A percentile compares a stretch with the other conserved stretches of the same genome.
Conservation (phyloP, 2,797 vertebrate genomes). For the Myiotriccus ornatus region DNA sequence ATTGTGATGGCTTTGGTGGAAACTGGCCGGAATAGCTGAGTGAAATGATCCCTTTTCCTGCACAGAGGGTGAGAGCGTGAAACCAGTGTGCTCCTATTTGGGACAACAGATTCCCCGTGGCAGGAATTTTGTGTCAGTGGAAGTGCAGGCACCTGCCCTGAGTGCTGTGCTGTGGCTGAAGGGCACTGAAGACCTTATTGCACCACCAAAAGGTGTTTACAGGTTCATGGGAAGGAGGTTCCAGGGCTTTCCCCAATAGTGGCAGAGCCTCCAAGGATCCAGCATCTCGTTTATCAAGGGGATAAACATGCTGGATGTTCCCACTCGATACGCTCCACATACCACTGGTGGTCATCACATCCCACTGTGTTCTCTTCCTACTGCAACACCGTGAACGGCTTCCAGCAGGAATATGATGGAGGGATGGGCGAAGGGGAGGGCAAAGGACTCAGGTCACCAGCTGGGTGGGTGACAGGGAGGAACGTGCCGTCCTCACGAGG, state of each 20-base stretch:
- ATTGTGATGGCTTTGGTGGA: not conserved
- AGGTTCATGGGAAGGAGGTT: not conserved
- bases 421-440: not conserved
- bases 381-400: rapidly evolving
- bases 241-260: not conserved
- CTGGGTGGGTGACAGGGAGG: not conserved
- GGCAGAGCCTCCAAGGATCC: not conserved
- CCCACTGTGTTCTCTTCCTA: not conserved
- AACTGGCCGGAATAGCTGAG: not conserved
- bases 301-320: rapidly evolving
- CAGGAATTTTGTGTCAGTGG: not conserved
- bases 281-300: not conserved
- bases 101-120: not conserved
- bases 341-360: not conserved
- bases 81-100: rapidly evolving
- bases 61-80: not conserved
- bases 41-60: not conserved
- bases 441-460: not conserved
- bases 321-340: rapidly evolving
- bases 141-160: not conserved
- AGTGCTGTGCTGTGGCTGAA: not conserved
- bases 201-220: not conserved
- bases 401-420: not conserved
- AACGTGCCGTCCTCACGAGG: rapidly evolving
- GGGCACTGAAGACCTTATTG: not conserved